Conservation (phyloP, 1,140 invertebrate genomes). For the Saccostrea cuccullata region DNA sequence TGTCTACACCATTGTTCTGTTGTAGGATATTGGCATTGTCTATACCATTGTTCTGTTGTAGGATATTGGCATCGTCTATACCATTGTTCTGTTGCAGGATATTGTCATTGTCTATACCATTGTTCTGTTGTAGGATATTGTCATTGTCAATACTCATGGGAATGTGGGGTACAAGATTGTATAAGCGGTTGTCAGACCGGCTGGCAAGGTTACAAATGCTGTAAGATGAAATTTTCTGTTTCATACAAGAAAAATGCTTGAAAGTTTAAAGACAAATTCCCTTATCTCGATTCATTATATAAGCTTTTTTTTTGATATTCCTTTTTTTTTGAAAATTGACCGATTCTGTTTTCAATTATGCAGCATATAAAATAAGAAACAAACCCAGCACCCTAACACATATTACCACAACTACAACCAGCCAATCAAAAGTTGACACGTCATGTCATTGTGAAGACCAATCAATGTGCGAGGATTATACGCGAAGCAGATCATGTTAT, state of each 20-base stretch:
- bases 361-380: not conserved
- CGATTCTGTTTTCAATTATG: not conserved
- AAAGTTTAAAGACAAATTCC: not conserved
- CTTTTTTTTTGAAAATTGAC: not conserved
- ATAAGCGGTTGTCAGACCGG: not conserved
- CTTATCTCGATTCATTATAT: not conserved
- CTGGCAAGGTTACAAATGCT: not conserved
- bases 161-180: not conserved
- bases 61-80: too few species aligned
- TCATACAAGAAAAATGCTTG: too few species aligned
- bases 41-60: too few species aligned
- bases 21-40: too few species aligned
- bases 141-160: not conserved
- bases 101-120: not conserved
- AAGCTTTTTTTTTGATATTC: not conserved
- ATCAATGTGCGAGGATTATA: not conserved
- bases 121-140: not conserved
- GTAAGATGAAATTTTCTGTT: not conserved
- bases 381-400: not conserved
- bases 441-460: constrained; percentile 5
- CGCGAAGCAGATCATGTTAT: not conserved
- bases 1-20: not conserved
- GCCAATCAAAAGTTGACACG: not conserved
- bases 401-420: not conserved
- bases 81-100: not conserved